Conservation (phyloP, 1,140 invertebrate species). For the Cyrtorhinus lividipennis region DNA sequence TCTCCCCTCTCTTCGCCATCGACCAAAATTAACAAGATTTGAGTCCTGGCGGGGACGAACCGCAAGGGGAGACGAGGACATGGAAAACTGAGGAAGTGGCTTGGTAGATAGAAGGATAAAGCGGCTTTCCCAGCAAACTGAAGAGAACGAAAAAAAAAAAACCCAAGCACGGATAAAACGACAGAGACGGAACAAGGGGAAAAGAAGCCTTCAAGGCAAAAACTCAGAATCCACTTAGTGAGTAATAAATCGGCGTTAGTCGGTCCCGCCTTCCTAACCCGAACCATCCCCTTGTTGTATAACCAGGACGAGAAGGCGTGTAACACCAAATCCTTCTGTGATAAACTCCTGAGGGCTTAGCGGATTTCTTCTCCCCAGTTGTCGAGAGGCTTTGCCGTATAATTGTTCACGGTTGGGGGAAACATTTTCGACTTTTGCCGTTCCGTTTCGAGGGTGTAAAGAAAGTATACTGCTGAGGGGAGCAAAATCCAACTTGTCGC, state of each 20-base stretch:
- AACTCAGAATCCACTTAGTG: constrained; percentile 4
- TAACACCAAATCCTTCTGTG: neutral
- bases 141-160: neutral
- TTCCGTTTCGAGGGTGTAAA: too few species aligned
- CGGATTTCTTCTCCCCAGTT: neutral
- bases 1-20: too few species aligned
- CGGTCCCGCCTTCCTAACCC: too few species aligned
- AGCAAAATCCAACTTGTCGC: too few species aligned
- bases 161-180: neutral
- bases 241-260: constrained; percentile 7
- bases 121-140: too few species aligned
- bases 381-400: neutral
- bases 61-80: neutral
- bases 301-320: neutral
- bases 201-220: constrained; percentile 1
- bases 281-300: too few species aligned
- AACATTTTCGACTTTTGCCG: neutral
- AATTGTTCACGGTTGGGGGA: neutral
- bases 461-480: too few species aligned
- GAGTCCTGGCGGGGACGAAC: neutral
- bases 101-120: neutral
- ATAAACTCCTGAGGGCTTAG: neutral
- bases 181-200: neutral
- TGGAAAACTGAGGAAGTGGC: neutral
- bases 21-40: neutral